A percentile compares a stretch with the other conserved stretches of the same genome.
phyloP scores from a whole-genome alignment of 2,113 vertebrate genomes.

The Jacana jacana region DNA sequence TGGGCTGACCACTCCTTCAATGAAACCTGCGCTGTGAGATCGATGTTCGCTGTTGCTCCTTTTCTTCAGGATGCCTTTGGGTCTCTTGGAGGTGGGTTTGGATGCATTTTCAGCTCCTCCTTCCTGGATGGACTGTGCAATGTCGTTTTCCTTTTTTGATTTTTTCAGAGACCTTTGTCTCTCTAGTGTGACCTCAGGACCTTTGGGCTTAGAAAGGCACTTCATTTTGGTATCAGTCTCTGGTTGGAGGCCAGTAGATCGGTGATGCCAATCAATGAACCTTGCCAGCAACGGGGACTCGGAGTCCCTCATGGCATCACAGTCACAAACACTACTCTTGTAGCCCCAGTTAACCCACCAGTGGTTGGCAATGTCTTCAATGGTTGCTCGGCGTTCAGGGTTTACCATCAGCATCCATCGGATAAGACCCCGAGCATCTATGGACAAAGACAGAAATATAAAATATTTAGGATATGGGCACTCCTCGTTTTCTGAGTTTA shows the following conservation, averaged over 20 bases:
- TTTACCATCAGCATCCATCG: slow-evolving; percentile 99
- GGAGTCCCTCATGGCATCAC: slow-evolving; percentile 83
- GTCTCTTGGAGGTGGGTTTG: slow-evolving; percentile 88
- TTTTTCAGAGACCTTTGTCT: slow-evolving; percentile 90
- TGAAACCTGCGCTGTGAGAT: slow-evolving; percentile 83
- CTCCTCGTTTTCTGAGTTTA: not conserved
- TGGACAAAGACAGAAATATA: not conserved
- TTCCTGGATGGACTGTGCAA: slow-evolving; percentile 76
- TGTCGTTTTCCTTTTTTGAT: slow-evolving; percentile 93
- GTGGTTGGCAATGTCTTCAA: slow-evolving; percentile 98
- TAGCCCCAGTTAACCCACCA: slow-evolving; percentile 99
- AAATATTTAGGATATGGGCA: not conserved
- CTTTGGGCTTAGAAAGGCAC: slow-evolving; percentile 75
- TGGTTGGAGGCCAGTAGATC: slow-evolving; percentile 75
- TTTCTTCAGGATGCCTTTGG: slow-evolving; percentile 96
- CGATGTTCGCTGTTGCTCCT: slow-evolving; percentile 86
- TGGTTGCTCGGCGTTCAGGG: slow-evolving; percentile 93
- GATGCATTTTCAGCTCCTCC: slow-evolving; percentile 74
- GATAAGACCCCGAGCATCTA: slow-evolving; percentile 96
- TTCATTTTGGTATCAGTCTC: slow-evolving; percentile 77
- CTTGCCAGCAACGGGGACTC: slow-evolving; percentile 91
- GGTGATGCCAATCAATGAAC: slow-evolving; percentile 95
- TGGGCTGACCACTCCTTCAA: slow-evolving; percentile 74
- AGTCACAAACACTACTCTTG: slow-evolving; percentile 96
- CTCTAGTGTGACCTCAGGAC: slow-evolving; percentile 73